Conservation (phyloP, 2,888 invertebrate species). For the Lamproptera curius region DNA sequence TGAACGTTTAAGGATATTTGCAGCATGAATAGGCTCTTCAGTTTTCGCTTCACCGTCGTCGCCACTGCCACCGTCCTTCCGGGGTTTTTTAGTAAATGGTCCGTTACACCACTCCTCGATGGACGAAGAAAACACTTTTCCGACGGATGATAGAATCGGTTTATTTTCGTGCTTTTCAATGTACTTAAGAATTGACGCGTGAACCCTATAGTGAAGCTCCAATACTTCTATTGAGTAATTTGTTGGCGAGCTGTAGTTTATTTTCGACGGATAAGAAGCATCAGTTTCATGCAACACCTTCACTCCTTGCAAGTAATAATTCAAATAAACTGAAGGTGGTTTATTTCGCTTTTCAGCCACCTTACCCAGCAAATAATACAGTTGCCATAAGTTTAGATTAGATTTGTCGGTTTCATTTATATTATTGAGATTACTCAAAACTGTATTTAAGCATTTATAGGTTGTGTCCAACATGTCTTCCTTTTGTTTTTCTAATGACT, state of each 20-base stretch:
- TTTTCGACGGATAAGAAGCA: conserved; percentile 91
- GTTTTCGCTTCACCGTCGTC: conserved; percentile 47
- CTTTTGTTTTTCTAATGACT: conserved; percentile 85
- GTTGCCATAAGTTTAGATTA: conserved; percentile 93
- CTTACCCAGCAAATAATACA: conserved; percentile 97
- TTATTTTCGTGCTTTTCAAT: conserved; percentile 87
- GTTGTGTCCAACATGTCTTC: conserved; percentile 89
- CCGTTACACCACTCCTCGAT: conserved; percentile 71
- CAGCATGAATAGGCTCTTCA: conserved; percentile 53
- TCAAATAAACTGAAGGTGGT: conserved; percentile 84
- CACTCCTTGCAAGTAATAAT: conserved; percentile 89
- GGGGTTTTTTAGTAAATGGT: conserved; percentile 56
- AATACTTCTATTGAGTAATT: conserved; percentile 92
- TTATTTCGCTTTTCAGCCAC: conserved; percentile 91
- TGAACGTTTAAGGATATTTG: conserved; percentile 69
- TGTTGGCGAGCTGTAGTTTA: conserved; percentile 90
- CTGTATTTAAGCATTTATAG: conserved; percentile 86
- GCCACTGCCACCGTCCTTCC: conserved; percentile 45
- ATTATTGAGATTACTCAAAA: conserved; percentile 79
- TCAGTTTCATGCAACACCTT: conserved; percentile 87
- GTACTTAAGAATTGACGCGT: conserved; percentile 93
- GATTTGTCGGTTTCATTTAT: conserved; percentile 73
- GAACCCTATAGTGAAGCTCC: conserved; percentile 90
- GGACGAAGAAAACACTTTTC: conserved; percentile 78
- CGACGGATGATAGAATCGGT: conserved; percentile 78